Percentiles rank a stretch among this genome's conserved stretches.
phyloP scores from a whole-genome alignment of 2,888 invertebrate genomes.

The Tinea semifulvella region DNA sequence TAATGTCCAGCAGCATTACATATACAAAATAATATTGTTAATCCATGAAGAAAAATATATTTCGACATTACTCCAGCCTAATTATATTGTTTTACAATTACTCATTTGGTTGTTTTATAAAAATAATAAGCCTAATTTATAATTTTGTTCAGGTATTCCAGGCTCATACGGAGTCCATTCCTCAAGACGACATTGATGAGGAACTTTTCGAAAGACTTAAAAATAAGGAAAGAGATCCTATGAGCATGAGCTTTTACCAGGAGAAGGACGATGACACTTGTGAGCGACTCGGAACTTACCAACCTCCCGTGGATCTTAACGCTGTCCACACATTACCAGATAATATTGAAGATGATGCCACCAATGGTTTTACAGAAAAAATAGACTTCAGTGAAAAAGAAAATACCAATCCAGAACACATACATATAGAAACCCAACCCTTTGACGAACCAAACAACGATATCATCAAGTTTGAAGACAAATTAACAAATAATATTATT shows the following conservation, averaged over 20 bases:
- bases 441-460: constrained; percentile 47
- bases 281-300: constrained; percentile 41
- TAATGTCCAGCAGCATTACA: too few relatives aligned
- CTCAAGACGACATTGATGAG: constrained; percentile 49
- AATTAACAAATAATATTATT: constrained; percentile 29
- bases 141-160: constrained; percentile 58
- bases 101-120: not conserved
- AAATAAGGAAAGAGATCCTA: constrained; percentile 69
- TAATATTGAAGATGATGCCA: constrained; percentile 54
- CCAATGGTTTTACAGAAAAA: constrained; percentile 36
- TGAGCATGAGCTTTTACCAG: constrained; percentile 73
- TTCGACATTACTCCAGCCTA: too few relatives aligned
- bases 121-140: too few relatives aligned
- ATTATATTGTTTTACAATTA: too few relatives aligned
- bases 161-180: constrained; percentile 53
- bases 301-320: constrained; percentile 64
- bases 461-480: constrained; percentile 42
- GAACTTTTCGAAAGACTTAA: constrained; percentile 59
- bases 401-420: constrained; percentile 40
- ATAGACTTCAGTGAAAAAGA: constrained; percentile 38
- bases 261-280: constrained; percentile 66
- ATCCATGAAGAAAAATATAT: too few relatives aligned
- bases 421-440: constrained; percentile 19
- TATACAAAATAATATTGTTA: too few relatives aligned
- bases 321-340: constrained; percentile 67